Evolutionary conservation across 2,797 vertebrate species (phyloP).

Genomic region (Siniperca scherzeri): DNA sequence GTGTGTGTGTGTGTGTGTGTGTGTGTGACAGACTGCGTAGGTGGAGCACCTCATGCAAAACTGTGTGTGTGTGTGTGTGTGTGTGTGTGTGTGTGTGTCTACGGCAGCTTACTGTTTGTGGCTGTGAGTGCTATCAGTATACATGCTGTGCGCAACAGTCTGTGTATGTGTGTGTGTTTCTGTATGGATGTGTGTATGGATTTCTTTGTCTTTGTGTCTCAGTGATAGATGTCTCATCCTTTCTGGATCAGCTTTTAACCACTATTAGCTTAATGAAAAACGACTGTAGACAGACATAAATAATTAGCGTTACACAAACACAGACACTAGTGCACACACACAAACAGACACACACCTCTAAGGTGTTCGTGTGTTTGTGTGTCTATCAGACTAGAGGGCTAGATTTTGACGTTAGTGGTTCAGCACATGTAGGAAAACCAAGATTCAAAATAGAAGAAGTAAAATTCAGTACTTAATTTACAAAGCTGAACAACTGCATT

Average conservation of each 20-base stretch:
- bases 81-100: conserved; percentile 6
- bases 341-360: conserved; percentile 41
- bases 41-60: conserved; percentile 28
- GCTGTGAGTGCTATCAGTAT: conserved; percentile 13
- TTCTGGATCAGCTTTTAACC: conserved; percentile 78
- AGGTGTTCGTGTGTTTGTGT: conserved; percentile 22
- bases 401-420: conserved; percentile 20
- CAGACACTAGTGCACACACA: conserved; percentile 17
- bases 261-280: conserved; percentile 82
- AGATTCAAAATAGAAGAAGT: conserved; percentile 1
- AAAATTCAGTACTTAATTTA: conserved; percentile 13
- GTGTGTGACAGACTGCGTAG: conserved; percentile 14
- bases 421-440: conserved; percentile 15
- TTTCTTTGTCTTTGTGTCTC: conserved; percentile 69
- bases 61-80: conserved; percentile 12
- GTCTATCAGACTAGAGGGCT: neutral
- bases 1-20: conserved; percentile 4
- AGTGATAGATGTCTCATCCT: conserved; percentile 71
- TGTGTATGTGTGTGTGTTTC: conserved; percentile 6
- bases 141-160: conserved; percentile 26
- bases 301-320: conserved; percentile 63
- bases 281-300: conserved; percentile 72
- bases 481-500: neutral
- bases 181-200: conserved; percentile 60
- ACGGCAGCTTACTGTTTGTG: conserved; percentile 8